Evolutionary conservation across 2,113 vertebrate species (phyloP).

Genomic region (Tetraodon nigroviridis): DNA sequence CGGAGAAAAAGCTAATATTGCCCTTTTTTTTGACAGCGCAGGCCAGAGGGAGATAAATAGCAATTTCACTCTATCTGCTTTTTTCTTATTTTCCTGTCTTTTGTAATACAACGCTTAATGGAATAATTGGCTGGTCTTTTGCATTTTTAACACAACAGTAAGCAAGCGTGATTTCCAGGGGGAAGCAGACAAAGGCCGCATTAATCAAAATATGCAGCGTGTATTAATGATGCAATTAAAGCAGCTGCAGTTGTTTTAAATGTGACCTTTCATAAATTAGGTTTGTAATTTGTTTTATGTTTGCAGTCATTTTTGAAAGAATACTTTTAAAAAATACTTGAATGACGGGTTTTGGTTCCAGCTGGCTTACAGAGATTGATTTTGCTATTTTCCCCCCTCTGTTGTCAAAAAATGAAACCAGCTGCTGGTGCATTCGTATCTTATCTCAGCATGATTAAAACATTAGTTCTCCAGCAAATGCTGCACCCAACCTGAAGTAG

Average conservation of each 20-base stretch:
- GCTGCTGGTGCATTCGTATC: background rate
- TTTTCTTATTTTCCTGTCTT: conserved; percentile 15
- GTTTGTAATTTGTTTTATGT: background rate
- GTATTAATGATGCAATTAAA: conserved; percentile 44
- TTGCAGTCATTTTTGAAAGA: conserved; percentile 1
- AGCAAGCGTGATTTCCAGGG: conserved; percentile 18
- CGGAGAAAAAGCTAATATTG: conserved; percentile 2
- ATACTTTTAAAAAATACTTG: too few relatives aligned
- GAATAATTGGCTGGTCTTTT: conserved; percentile 38
- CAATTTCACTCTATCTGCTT: conserved; percentile 36
- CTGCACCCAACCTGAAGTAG: too few relatives aligned
- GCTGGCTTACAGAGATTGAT: background rate
- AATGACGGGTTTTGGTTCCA: background rate
- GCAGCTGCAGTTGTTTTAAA: background rate
- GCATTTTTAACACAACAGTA: conserved; percentile 27
- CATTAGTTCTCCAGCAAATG: too few relatives aligned
- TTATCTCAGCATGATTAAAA: too few relatives aligned
- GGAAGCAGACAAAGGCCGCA: conserved; percentile 2
- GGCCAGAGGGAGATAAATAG: conserved; percentile 27
- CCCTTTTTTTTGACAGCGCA: conserved; percentile 16
- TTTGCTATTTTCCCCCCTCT: background rate
- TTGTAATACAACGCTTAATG: conserved; percentile 36
- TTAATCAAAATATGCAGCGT: conserved; percentile 18
- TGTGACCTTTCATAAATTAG: background rate
- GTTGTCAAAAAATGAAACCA: background rate